phyloP scores from a whole-genome alignment of 2,888 invertebrate genomes.

The Limulus polyphemus region DNA sequence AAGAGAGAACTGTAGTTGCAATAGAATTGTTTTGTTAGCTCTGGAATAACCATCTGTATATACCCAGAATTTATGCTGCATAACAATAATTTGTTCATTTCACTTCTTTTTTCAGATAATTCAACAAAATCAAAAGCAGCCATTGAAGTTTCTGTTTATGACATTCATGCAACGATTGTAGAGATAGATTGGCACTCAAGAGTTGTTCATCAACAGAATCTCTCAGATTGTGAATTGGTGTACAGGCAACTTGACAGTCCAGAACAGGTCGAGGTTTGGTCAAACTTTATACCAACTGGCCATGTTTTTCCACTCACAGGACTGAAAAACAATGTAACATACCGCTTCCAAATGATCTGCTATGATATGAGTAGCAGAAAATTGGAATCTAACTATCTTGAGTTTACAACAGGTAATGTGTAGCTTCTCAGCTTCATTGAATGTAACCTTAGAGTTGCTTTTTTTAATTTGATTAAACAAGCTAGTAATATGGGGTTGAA shows the following conservation, averaged over 20 bases:
- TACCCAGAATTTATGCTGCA: too few relatives aligned
- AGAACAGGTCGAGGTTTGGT: constrained; percentile 16
- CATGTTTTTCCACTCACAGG: constrained; percentile 14
- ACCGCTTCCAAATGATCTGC: constrained; percentile 21
- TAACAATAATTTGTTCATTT: too few relatives aligned
- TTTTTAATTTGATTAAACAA: too few relatives aligned
- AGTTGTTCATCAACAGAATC: constrained; percentile 5
- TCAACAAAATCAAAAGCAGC: neutral
- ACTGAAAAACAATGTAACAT: constrained; percentile 18
- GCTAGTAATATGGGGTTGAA: too few relatives aligned
- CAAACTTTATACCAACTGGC: constrained; percentile 12
- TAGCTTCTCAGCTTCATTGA: too few relatives aligned
- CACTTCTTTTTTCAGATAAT: too few relatives aligned
- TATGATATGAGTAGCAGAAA: constrained; percentile 15
- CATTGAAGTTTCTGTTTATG: constrained; percentile 19
- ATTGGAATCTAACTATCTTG: constrained; percentile 16
- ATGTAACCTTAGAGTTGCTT: too few relatives aligned
- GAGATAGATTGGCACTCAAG: constrained; percentile 21
- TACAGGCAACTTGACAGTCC: constrained; percentile 18
- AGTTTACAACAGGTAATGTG: constrained; percentile 19
- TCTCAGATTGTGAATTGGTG: constrained; percentile 14
- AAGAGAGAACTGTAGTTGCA: too few relatives aligned
- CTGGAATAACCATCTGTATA: too few relatives aligned
- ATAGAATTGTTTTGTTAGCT: too few relatives aligned
- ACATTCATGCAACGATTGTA: constrained; percentile 14